Evolutionary conservation across 2,797 vertebrate genomes (phyloP).

Genomic region (Pantherophis vulpinus): DNA sequence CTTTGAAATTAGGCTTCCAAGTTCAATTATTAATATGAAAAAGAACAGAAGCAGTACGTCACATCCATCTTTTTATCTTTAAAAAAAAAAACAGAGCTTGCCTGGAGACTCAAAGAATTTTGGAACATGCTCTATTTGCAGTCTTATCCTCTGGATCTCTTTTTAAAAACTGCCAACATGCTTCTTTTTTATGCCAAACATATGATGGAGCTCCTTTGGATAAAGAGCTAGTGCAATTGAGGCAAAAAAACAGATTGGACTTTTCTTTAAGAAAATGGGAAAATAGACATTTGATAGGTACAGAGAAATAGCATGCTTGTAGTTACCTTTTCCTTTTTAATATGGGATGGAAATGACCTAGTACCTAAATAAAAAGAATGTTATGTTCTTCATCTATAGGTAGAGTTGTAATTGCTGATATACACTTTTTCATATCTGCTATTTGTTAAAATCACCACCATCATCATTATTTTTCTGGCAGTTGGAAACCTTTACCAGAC

Average conservation of each 20-base stretch:
- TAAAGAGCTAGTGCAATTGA: constrained; percentile 43
- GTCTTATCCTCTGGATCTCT: constrained; percentile 8
- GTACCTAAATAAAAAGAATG: background rate
- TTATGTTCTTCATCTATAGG: background rate
- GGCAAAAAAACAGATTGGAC: constrained; percentile 31
- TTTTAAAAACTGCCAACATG: background rate
- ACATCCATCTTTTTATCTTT: constrained; percentile 53
- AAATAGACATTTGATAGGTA: background rate
- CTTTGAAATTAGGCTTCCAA: constrained; percentile 66
- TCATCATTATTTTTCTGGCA: background rate
- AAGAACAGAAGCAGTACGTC: constrained; percentile 53
- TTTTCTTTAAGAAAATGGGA: constrained; percentile 40
- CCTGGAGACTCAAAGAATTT: constrained; percentile 29
- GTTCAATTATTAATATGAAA: constrained; percentile 64
- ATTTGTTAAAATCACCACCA: background rate
- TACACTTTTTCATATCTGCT: background rate
- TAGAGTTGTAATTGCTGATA: background rate
- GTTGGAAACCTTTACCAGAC: background rate
- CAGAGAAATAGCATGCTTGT: background rate
- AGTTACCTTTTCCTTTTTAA: background rate
- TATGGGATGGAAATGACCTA: background rate
- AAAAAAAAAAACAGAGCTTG: constrained; percentile 45
- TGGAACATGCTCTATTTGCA: constrained; percentile 26
- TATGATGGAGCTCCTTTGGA: constrained; percentile 24
- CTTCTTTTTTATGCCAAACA: background rate